Evolutionary conservation across 2,797 vertebrate genomes (phyloP).

Genomic region (Periparus ater): DNA sequence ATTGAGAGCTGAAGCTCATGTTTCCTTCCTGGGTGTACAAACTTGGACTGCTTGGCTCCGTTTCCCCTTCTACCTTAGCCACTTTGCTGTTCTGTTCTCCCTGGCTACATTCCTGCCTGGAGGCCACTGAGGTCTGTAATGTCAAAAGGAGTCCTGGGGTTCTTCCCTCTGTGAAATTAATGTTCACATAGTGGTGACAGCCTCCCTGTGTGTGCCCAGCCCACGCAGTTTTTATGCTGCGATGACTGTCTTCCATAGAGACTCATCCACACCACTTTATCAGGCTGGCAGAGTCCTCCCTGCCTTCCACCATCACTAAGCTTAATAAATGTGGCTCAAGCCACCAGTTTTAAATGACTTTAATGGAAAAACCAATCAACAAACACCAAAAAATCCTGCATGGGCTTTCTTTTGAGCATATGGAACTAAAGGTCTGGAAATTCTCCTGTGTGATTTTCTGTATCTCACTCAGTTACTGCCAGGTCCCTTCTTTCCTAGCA

Average conservation of each 20-base stretch:
- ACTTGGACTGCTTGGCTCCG: neutral
- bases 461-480: neutral
- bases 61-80: neutral
- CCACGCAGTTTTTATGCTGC: neutral
- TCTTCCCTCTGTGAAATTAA: neutral
- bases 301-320: neutral
- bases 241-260: neutral
- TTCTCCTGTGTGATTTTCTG: neutral
- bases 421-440: neutral
- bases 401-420: neutral
- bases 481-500: neutral
- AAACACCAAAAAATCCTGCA: neutral
- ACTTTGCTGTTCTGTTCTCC: neutral
- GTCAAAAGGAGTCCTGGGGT: neutral
- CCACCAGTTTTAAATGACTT: neutral
- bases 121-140: neutral
- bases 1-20: neutral
- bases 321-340: neutral
- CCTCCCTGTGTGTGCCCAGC: neutral
- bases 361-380: neutral
- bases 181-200: neutral
- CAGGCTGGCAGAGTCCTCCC: neutral
- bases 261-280: neutral
- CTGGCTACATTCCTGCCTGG: neutral
- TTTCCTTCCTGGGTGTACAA: neutral